Percentiles rank a stretch among this genome's conserved stretches.
Evolutionary conservation across 1,140 invertebrate genomes (phyloP).

Genomic region (Megalonaias nervosa): DNA sequence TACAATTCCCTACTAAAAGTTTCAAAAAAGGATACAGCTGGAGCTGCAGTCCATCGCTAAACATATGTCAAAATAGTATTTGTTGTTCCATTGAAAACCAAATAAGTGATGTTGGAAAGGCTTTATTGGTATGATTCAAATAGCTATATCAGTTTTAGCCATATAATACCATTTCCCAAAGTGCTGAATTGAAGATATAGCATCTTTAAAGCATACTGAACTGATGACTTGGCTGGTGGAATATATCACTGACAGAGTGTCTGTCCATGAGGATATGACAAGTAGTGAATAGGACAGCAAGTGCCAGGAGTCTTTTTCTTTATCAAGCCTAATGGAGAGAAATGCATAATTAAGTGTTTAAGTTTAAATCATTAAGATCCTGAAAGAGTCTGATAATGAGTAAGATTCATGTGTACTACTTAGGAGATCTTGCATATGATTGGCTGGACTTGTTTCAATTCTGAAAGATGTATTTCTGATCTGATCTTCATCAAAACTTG

Average conservation of each 20-base stretch:
- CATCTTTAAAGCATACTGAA: slow-evolving; percentile 33
- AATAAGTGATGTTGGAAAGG: slow-evolving; percentile 29
- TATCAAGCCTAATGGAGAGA: neutral
- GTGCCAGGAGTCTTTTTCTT: slow-evolving; percentile 14
- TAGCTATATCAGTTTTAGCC: slow-evolving; percentile 37
- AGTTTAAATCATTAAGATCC: no score
- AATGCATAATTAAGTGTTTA: no score
- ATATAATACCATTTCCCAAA: slow-evolving; percentile 7
- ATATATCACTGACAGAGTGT: neutral
- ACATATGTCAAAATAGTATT: slow-evolving; percentile 26
- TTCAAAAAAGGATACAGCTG: slow-evolving; percentile 20
- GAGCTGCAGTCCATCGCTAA: slow-evolving; percentile 4
- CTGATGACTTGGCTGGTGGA: slow-evolving; percentile 2
- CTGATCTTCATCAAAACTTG: no score
- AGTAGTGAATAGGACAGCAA: slow-evolving; percentile 36
- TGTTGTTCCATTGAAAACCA: slow-evolving; percentile 32
- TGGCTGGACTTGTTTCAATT: no score
- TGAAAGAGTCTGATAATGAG: no score
- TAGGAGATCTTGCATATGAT: no score
- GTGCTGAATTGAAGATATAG: slow-evolving; percentile 2
- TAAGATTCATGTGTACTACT: no score
- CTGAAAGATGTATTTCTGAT: no score
- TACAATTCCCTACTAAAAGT: slow-evolving; percentile 28
- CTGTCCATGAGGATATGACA: slow-evolving; percentile 26
- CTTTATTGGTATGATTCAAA: slow-evolving; percentile 34